Evolutionary conservation across 1,140 invertebrate genomes (phyloP).

Genomic region (Chrysopa pallens): DNA sequence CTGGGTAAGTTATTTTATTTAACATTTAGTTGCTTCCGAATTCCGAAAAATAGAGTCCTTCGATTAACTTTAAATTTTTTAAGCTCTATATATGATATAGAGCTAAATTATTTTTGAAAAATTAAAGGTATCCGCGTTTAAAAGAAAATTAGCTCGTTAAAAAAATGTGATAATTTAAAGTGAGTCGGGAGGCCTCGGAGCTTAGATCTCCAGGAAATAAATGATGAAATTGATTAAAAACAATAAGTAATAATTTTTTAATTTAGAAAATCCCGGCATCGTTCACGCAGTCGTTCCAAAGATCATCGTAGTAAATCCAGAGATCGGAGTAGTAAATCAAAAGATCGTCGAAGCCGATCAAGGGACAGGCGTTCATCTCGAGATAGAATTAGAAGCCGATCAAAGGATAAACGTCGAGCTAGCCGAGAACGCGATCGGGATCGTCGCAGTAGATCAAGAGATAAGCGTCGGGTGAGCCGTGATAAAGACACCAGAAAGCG

Average conservation of each 20-base stretch:
- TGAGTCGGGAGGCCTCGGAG: too few species aligned
- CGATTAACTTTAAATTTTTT: neutral
- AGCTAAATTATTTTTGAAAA: too few species aligned
- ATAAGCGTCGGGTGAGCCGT: conserved; percentile 7
- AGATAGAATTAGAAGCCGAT: conserved; percentile 15
- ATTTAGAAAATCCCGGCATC: conserved; percentile 27
- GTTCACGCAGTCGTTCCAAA: conserved; percentile 20
- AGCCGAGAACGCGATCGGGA: conserved; percentile 23
- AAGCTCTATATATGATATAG: too few species aligned
- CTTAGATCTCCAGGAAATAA: too few species aligned
- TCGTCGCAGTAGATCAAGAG: conserved; percentile 19
- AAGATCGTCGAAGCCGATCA: conserved; percentile 14
- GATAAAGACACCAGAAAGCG: conserved; percentile 12
- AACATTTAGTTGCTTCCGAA: too few species aligned
- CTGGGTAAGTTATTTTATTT: conserved; percentile 25
- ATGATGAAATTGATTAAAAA: too few species aligned
- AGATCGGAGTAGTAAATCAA: conserved; percentile 21
- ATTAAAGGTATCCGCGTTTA: too few species aligned
- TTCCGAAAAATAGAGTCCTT: neutral
- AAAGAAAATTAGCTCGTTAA: too few species aligned
- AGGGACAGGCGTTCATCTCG: conserved; percentile 5
- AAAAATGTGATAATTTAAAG: too few species aligned
- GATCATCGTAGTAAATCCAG: conserved; percentile 17
- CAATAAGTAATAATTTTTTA: conserved; percentile 14
- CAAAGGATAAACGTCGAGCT: conserved; percentile 28